These are phyloP conservation scores for Proisotoma minuta DNA, from an alignment of 2,888 invertebrate genomes.

Conservation along the genomic window DNA sequence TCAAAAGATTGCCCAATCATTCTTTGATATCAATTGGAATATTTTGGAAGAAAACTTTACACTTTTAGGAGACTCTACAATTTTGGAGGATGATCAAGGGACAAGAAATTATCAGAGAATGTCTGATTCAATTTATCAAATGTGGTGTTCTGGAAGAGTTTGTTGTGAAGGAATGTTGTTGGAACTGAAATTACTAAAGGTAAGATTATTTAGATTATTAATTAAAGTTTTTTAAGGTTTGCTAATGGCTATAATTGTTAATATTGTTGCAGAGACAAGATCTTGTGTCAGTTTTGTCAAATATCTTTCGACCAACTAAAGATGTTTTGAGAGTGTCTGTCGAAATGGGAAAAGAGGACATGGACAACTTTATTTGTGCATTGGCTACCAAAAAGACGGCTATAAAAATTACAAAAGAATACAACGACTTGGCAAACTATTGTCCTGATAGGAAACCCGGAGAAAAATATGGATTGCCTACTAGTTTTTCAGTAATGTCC, in stretches of 20 bases:
- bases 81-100: conserved; percentile 43
- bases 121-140: conserved; percentile 45
- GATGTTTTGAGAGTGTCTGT: conserved; percentile 85
- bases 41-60: conserved; percentile 45
- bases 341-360: conserved; percentile 80
- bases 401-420: conserved; percentile 78
- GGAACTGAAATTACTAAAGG: conserved; percentile 87
- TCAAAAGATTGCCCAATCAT: conserved; percentile 46
- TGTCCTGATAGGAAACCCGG: conserved; percentile 72
- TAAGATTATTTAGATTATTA: conserved; percentile 48
- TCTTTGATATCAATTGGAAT: conserved; percentile 46
- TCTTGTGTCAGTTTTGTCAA: conserved; percentile 77
- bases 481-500: conserved; percentile 70
- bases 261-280: conserved; percentile 71
- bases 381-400: conserved; percentile 86
- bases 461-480: conserved; percentile 74
- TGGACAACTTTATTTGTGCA: conserved; percentile 81
- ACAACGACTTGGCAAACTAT: conserved; percentile 85
- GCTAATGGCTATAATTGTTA: background rate
- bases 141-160: conserved; percentile 62
- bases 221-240: background rate
- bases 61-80: conserved; percentile 41
- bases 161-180: conserved; percentile 97
- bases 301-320: conserved; percentile 73
- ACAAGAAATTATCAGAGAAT: conserved; percentile 43